These are phyloP conservation scores for Polydrusus pterygomalis DNA, from an alignment of 2,888 invertebrate species.

Conservation along the genomic window DNA sequence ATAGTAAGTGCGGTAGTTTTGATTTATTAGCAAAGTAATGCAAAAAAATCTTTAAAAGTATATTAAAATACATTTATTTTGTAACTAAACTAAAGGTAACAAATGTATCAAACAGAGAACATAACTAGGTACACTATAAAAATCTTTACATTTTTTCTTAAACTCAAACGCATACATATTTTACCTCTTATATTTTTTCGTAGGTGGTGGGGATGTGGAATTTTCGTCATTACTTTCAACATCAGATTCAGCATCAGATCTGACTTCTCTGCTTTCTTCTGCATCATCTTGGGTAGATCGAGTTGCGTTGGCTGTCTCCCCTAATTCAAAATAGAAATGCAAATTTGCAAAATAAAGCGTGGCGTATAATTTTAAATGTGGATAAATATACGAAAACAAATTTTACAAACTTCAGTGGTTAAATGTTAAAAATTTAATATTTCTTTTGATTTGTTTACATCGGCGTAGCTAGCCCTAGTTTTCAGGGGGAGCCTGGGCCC, in stretches of 20 bases:
- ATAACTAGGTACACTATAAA: too few species aligned
- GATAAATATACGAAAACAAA: too few species aligned
- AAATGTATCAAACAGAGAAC: background rate
- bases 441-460: too few species aligned
- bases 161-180: background rate
- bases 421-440: too few species aligned
- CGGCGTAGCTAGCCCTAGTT: too few species aligned
- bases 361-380: too few species aligned
- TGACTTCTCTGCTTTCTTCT: conserved; percentile 5
- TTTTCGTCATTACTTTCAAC: conserved; percentile 20
- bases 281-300: conserved; percentile 2
- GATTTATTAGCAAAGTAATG: too few species aligned
- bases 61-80: conserved; percentile 4
- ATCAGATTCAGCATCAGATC: conserved; percentile 10
- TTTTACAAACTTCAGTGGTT: too few species aligned
- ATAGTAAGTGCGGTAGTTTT: too few species aligned
- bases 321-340: background rate
- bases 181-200: conserved; percentile 19
- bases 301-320: background rate
- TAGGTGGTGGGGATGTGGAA: conserved; percentile 12
- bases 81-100: background rate
- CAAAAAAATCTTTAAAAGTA: too few species aligned
- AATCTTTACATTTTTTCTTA: background rate
- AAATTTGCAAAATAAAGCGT: too few species aligned
- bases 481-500: too few species aligned